Evolutionary conservation across 2,797 vertebrate species (phyloP).

Genomic region (Myotis pilosus): DNA sequence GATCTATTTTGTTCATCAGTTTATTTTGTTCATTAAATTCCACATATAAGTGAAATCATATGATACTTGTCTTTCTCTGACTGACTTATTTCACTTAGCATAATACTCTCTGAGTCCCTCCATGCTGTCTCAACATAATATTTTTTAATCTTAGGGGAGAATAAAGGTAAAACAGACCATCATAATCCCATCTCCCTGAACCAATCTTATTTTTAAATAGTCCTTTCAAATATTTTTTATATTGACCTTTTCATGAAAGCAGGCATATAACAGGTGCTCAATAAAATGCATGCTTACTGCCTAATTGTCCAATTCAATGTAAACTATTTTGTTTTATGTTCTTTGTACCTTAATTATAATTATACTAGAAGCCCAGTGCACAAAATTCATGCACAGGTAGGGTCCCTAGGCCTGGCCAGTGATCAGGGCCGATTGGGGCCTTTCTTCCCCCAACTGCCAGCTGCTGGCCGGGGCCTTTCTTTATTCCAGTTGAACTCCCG

Average conservation of each 20-base stretch:
- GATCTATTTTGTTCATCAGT: no score
- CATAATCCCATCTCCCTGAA: not conserved
- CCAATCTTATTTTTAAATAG: not conserved
- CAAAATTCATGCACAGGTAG: no score
- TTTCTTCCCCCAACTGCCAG: no score
- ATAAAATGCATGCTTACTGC: not conserved
- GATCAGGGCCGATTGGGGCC: no score
- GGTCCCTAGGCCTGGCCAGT: no score
- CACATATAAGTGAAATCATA: no score
- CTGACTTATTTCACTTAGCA: no score
- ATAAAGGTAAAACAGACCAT: not conserved
- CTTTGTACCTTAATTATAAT: not conserved
- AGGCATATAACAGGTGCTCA: not conserved
- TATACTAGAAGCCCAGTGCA: not conserved
- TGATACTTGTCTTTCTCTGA: no score
- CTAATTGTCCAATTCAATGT: not conserved
- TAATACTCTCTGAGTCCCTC: no score
- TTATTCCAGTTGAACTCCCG: no score
- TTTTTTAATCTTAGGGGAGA: not conserved
- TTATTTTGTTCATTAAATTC: no score
- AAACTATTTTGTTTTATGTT: not conserved
- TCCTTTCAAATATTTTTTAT: not conserved
- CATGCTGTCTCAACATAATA: not conserved
- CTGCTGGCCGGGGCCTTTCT: no score
- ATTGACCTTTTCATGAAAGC: not conserved